phyloP scores from a whole-genome alignment of 1,140 invertebrate species.

The Acromyrmex charruanus region DNA sequence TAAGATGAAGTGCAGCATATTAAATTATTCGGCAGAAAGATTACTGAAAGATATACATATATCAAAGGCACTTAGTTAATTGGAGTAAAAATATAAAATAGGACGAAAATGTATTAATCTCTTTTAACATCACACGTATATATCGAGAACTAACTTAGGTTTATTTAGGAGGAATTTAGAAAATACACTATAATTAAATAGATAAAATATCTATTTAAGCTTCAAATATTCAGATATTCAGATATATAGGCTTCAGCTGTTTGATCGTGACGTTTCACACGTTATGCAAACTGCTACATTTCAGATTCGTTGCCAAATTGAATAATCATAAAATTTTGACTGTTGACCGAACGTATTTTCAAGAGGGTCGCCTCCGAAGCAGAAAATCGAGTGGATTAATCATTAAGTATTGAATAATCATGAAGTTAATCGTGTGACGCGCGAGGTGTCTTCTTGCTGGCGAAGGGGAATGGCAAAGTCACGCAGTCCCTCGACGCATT shows the following conservation, averaged over 20 bases:
- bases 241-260: not conserved
- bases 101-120: not conserved
- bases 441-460: constrained; percentile 37
- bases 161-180: not conserved
- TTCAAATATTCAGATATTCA: not conserved
- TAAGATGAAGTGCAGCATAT: not conserved
- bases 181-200: not conserved
- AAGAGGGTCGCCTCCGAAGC: not conserved
- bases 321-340: constrained; percentile 24
- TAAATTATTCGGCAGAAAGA: not conserved
- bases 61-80: not conserved
- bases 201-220: not conserved
- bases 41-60: not conserved
- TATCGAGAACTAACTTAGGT: not conserved
- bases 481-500: constrained; percentile 67
- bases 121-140: not conserved
- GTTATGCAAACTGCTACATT: not conserved
- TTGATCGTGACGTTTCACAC: not conserved
- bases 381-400: constrained; percentile 36
- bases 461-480: constrained; percentile 37
- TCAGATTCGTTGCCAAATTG: not conserved
- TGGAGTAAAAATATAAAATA: not conserved
- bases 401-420: constrained; percentile 63
- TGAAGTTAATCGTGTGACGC: constrained; percentile 66
- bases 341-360: constrained; percentile 11